Evolutionary conservation across 2,888 invertebrate genomes (phyloP).

Genomic region (Thymelicus sylvestris): DNA sequence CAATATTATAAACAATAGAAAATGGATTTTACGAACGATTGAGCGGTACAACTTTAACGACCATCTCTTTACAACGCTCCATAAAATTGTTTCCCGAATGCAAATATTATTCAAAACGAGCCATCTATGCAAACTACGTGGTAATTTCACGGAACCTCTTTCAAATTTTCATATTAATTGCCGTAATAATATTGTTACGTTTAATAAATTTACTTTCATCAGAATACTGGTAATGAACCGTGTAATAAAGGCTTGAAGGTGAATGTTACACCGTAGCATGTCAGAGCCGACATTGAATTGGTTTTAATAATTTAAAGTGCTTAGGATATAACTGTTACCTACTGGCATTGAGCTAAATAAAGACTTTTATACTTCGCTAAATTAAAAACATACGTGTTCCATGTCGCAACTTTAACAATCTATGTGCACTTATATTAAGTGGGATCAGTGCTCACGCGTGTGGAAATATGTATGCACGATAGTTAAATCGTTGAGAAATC

Average conservation of each 20-base stretch:
- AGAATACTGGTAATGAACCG: neutral
- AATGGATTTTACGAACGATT: constrained; percentile 23
- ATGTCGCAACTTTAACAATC: neutral
- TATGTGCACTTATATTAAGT: neutral
- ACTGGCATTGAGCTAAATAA: constrained; percentile 2
- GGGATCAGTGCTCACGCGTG: neutral
- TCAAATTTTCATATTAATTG: constrained; percentile 43
- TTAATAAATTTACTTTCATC: constrained; percentile 31
- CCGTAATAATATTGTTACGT: constrained; percentile 38
- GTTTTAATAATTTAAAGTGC: constrained; percentile 29
- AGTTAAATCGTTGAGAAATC: too few relatives aligned
- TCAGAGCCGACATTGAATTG: constrained; percentile 17
- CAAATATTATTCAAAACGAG: constrained; percentile 58
- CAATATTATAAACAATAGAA: neutral
- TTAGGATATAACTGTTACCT: constrained; percentile 1
- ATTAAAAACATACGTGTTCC: constrained; percentile 1
- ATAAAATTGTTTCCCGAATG: constrained; percentile 50
- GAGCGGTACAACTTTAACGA: constrained; percentile 39
- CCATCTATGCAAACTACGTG: constrained; percentile 51
- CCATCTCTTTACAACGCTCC: constrained; percentile 48
- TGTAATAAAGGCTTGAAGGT: constrained; percentile 8
- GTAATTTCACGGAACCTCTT: constrained; percentile 44
- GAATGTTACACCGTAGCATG: constrained; percentile 22
- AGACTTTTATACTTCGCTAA: neutral
- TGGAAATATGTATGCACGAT: neutral